Evolutionary conservation across 2,797 vertebrate species (phyloP).

Genomic region (Dallia pectoralis): DNA sequence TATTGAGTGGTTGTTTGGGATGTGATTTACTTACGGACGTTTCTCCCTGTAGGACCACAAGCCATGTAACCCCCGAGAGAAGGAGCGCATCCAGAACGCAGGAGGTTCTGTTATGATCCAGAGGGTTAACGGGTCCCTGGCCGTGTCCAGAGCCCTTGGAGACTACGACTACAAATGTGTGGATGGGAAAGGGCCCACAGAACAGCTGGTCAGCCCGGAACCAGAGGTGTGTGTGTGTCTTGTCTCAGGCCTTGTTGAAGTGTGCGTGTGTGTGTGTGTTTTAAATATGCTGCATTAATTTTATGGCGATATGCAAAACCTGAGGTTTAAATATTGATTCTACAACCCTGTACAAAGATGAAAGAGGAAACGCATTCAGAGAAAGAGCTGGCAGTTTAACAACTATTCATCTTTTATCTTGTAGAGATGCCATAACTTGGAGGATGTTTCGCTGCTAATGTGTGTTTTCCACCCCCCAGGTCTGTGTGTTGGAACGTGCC

Average conservation of each 20-base stretch:
- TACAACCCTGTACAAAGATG: no score
- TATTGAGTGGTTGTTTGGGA: not conserved
- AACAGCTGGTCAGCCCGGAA: constrained; percentile 99
- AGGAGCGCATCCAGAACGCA: constrained; percentile 97
- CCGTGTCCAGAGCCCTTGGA: constrained; percentile 95
- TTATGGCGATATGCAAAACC: no score
- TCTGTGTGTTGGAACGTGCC: constrained; percentile 91
- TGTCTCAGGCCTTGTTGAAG: not conserved
- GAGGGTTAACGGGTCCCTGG: constrained; percentile 96
- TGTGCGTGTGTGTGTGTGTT: not conserved
- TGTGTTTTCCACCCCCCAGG: constrained; percentile 61
- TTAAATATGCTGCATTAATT: no score
- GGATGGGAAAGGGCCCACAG: constrained; percentile 97
- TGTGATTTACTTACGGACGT: no score
- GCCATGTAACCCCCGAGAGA: constrained; percentile 96
- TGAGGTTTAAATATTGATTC: no score
- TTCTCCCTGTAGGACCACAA: constrained; percentile 85
- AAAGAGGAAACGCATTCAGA: no score
- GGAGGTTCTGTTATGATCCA: constrained; percentile 99
- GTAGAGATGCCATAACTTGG: no score
- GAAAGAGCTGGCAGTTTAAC: no score
- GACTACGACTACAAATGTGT: constrained; percentile 99
- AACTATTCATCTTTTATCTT: no score
- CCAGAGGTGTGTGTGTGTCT: constrained; percentile 92
- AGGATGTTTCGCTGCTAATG: not conserved